phyloP scores from a whole-genome alignment of 2,113 vertebrate genomes.

The Tiliqua scincoides region DNA sequence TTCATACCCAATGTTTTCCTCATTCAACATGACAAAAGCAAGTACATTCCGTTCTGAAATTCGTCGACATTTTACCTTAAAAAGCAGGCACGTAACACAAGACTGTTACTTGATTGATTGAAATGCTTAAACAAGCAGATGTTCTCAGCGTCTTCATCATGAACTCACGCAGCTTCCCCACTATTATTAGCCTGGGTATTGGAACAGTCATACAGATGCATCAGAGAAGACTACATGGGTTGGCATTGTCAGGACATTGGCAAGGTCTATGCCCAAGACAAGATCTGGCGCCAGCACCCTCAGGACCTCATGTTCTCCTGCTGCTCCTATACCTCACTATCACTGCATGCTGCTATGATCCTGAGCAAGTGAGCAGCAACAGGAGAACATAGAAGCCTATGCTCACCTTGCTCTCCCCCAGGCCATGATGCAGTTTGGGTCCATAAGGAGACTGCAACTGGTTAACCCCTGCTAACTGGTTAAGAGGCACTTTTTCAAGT shows the following conservation, averaged over 20 bases:
- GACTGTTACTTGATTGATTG: not conserved
- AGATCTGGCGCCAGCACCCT: too few species aligned
- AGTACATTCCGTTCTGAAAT: not conserved
- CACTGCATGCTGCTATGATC: too few species aligned
- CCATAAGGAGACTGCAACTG: too few species aligned
- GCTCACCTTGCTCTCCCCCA: too few species aligned
- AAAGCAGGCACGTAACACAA: not conserved
- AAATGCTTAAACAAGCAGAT: slow-evolving; percentile 9
- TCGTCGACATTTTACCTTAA: not conserved
- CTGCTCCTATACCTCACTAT: not conserved
- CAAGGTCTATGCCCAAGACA: too few species aligned
- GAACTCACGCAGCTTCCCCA: not conserved
- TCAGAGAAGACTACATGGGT: not conserved
- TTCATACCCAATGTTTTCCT: not conserved
- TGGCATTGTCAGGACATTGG: too few species aligned
- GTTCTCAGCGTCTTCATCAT: not conserved
- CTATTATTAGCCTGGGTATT: not conserved
- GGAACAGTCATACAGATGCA: not conserved
- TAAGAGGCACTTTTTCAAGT: too few species aligned
- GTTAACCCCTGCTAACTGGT: too few species aligned
- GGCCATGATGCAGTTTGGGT: too few species aligned
- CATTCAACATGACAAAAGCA: not conserved
- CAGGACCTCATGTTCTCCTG: too few species aligned
- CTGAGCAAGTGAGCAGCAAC: too few species aligned
- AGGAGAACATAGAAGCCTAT: too few species aligned